A percentile compares a stretch with the other conserved stretches of the same genome.
Conservation (phyloP, 2,113 vertebrate genomes). For the Poeciliopsis occidentalis region DNA sequence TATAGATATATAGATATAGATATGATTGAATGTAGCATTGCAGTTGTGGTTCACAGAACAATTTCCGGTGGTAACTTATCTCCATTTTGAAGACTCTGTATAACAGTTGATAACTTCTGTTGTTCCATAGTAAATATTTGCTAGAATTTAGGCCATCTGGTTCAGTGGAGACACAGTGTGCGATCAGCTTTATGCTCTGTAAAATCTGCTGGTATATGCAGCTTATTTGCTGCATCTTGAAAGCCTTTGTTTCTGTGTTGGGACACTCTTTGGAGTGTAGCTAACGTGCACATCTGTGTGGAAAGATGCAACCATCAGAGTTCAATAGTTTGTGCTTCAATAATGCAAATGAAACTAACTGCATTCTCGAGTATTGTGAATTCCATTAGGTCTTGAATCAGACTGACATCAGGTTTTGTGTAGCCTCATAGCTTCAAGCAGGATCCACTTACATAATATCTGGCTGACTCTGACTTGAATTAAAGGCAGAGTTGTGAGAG, state of each 20-base stretch:
- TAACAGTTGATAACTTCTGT: not conserved
- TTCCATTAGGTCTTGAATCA: slow-evolving; percentile 12
- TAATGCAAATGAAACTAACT: slow-evolving; percentile 31
- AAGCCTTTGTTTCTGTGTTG: slow-evolving; percentile 7
- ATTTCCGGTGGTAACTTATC: not conserved
- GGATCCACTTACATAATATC: slow-evolving; percentile 29
- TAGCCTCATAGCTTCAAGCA: slow-evolving; percentile 23
- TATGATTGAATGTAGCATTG: too few relatives aligned
- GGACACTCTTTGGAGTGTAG: not conserved
- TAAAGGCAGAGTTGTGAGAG: slow-evolving; percentile 14
- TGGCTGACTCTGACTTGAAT: slow-evolving; percentile 39
- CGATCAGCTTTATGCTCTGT: not conserved
- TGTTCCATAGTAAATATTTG: not conserved
- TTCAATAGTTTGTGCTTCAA: slow-evolving; percentile 46
- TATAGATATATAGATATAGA: too few relatives aligned
- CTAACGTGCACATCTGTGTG: slow-evolving; percentile 1
- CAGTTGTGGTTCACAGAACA: too few relatives aligned
- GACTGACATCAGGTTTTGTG: slow-evolving; percentile 16
- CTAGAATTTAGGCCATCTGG: not conserved
- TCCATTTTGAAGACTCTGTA: not conserved
- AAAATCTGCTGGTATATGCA: not conserved
- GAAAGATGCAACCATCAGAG: slow-evolving; percentile 7
- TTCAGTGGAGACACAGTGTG: not conserved
- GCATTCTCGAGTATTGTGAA: not conserved
- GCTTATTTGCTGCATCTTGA: slow-evolving; percentile 1